Conservation (phyloP, 2,888 invertebrate genomes). For the Psylliodes chrysocephalus region DNA sequence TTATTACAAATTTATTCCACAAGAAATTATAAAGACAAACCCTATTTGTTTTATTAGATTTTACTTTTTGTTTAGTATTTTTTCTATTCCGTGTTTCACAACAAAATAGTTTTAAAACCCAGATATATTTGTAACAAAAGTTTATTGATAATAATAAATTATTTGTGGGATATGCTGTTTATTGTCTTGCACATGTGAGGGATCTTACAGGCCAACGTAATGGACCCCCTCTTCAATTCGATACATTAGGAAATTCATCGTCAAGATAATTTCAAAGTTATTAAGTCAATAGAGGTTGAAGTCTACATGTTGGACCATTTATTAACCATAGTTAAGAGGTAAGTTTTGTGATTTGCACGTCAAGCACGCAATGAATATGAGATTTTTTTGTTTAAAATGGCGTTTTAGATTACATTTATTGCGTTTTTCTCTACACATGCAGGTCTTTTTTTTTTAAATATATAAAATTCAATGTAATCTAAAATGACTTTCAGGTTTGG, state of each 20-base stretch:
- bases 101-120: too few relatives aligned
- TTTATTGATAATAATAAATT: too few relatives aligned
- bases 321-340: slow-evolving; percentile 25
- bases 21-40: too few relatives aligned
- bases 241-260: slow-evolving; percentile 27
- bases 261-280: slow-evolving; percentile 29
- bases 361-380: not conserved
- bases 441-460: too few relatives aligned
- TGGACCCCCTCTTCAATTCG: slow-evolving; percentile 27
- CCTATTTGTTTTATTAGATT: too few relatives aligned
- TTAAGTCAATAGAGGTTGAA: slow-evolving; percentile 24
- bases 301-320: slow-evolving; percentile 27
- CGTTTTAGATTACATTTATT: not conserved
- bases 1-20: too few relatives aligned
- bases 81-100: too few relatives aligned
- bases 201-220: slow-evolving; percentile 31
- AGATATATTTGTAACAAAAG: too few relatives aligned
- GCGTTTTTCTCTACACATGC: not conserved
- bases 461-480: not conserved
- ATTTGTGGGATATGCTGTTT: too few relatives aligned
- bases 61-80: too few relatives aligned
- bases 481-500: not conserved
- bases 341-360: slow-evolving; percentile 13
- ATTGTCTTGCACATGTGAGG: too few relatives aligned
- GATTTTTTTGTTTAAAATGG: not conserved